A percentile compares a stretch with the other conserved stretches of the same genome.
These are phyloP conservation scores for Orius laevigatus DNA, from an alignment of 1,140 invertebrate species.

Conservation along the genomic window DNA sequence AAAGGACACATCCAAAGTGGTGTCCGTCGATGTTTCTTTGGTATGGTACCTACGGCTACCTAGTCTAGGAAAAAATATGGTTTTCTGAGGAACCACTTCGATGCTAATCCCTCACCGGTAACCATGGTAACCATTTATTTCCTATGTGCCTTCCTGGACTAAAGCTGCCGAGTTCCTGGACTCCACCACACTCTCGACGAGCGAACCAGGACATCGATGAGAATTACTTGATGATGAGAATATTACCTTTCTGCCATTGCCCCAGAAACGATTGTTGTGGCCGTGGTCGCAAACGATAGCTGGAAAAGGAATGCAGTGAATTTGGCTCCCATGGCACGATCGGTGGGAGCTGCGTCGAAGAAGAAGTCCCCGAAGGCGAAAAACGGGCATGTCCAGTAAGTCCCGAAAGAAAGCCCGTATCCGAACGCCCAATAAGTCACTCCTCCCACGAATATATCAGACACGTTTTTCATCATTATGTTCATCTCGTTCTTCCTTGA, in stretches of 20 bases:
- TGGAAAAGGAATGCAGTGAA: constrained; percentile 76
- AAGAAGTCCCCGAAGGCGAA: constrained; percentile 53
- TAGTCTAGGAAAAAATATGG: too few relatives aligned
- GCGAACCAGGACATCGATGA: neutral
- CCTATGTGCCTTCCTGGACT: too few relatives aligned
- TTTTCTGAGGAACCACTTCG: too few relatives aligned
- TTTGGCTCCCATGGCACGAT: constrained; percentile 55
- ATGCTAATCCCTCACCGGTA: too few relatives aligned
- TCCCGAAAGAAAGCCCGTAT: constrained; percentile 81
- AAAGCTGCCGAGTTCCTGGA: too few relatives aligned
- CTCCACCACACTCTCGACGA: neutral
- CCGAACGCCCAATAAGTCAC: constrained; percentile 90
- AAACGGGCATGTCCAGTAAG: constrained; percentile 50
- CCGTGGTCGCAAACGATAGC: constrained; percentile 76
- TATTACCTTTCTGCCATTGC: constrained; percentile 73
- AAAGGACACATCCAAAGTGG: too few relatives aligned
- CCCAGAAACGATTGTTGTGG: constrained; percentile 78
- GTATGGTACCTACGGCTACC: too few relatives aligned
- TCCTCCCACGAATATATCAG: constrained; percentile 81
- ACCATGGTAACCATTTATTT: too few relatives aligned
- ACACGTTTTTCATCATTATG: constrained; percentile 95
- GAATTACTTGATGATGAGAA: too few relatives aligned
- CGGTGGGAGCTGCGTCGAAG: constrained; percentile 41
- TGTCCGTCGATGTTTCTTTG: too few relatives aligned
- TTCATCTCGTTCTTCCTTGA: constrained; percentile 89